Evolutionary conservation across 2,888 invertebrate genomes (phyloP).

Genomic region (Argyra leucocephala): DNA sequence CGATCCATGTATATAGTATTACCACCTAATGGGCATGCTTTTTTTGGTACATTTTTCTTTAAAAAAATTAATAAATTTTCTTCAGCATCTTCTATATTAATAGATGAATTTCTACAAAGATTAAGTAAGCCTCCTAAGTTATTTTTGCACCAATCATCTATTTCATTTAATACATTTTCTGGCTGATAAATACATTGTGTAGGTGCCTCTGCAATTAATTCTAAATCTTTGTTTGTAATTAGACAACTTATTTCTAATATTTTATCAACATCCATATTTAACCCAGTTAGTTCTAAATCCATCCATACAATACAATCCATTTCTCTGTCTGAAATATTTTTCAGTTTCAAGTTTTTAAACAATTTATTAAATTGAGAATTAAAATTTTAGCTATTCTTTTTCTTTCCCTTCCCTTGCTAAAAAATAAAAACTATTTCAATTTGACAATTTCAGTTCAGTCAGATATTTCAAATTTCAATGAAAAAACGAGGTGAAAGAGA

Average conservation of each 20-base stretch:
- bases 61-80: conserved; percentile 61
- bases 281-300: conserved; percentile 84
- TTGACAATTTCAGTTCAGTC: too few relatives aligned
- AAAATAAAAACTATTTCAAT: too few relatives aligned
- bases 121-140: conserved; percentile 74
- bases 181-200: conserved; percentile 70
- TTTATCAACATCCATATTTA: conserved; percentile 63
- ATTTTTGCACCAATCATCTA: conserved; percentile 78
- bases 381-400: too few relatives aligned
- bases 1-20: conserved; percentile 83
- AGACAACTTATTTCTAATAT: conserved; percentile 86
- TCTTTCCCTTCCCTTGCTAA: too few relatives aligned
- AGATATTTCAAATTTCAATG: too few relatives aligned
- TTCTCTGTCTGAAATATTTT: too few relatives aligned
- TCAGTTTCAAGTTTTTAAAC: too few relatives aligned
- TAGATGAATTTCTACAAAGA: conserved; percentile 57
- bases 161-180: conserved; percentile 57
- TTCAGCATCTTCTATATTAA: conserved; percentile 61
- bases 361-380: too few relatives aligned
- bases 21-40: conserved; percentile 70
- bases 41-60: conserved; percentile 44
- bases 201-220: conserved; percentile 65
- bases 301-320: conserved; percentile 55
- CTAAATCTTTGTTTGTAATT: conserved; percentile 71
- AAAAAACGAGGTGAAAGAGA: too few relatives aligned